Conservation (phyloP, 2,888 invertebrate species). For the Capitulum mitella region DNA sequence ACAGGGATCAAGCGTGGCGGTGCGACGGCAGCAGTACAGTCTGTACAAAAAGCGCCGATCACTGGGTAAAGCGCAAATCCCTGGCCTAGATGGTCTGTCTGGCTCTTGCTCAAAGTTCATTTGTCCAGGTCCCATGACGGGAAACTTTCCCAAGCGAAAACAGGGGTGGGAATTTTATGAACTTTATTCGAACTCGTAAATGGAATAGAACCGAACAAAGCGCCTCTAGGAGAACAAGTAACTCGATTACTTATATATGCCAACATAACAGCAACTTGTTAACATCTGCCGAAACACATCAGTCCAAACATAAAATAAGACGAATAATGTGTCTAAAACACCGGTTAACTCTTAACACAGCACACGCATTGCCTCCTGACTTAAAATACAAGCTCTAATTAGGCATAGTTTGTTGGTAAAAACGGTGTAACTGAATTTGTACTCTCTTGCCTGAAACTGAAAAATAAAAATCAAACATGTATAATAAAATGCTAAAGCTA, state of each 20-base stretch:
- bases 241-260: slow-evolving; percentile 2
- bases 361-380: slow-evolving; percentile 22
- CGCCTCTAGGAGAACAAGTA: slow-evolving; percentile 17
- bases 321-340: slow-evolving; percentile 16
- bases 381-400: slow-evolving; percentile 26
- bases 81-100: too few species aligned
- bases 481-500: slow-evolving; percentile 24
- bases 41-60: too few species aligned
- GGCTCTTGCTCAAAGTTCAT: too few species aligned
- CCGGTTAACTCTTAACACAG: slow-evolving; percentile 10
- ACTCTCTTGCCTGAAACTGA: slow-evolving; percentile 23
- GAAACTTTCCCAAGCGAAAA: too few species aligned
- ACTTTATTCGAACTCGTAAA: slow-evolving; percentile 19
- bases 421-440: slow-evolving; percentile 20
- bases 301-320: slow-evolving; percentile 19
- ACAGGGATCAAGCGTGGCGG: too few species aligned
- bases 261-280: slow-evolving; percentile 13
- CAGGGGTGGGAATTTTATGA: not conserved
- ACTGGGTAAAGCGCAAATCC: too few species aligned
- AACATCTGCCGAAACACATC: not conserved
- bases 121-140: not conserved
- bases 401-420: slow-evolving; percentile 23
- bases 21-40: too few species aligned
- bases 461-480: slow-evolving; percentile 24
- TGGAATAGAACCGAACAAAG: slow-evolving; percentile 21